Base-by-base conservation (phyloP, 2,113 vertebrate genomes). In the Erpornis zantholeuca region DNA sequence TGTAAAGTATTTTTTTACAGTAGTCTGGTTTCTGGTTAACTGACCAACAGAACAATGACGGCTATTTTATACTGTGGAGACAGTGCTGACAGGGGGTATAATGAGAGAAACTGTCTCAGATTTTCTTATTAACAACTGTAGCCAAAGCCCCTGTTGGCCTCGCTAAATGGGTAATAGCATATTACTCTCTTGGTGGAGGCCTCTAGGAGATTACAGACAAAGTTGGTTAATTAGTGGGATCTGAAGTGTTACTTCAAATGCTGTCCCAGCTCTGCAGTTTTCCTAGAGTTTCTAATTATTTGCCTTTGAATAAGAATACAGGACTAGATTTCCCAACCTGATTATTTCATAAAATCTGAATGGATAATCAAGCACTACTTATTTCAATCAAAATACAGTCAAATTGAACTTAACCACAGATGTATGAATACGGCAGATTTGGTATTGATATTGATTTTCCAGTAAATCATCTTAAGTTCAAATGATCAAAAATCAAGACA, bases 401-500 rank as follows among this genome's bases (percentile, higher is more conserved):
- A 98, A 97, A 98, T 97, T 97, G 96, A 97, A 96, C 96, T 96
- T 97, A 98, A 98, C 98, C 97, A 94, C 98, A 98, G 87, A 97
- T 86, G 93, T 97, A 98, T 94, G 97, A 97, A 98, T 97, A 96
- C 88, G 53, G 96, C 97, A 97, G 97, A 98, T 97, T 97, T 98
- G 96, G 97, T 98, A 98, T 98, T 98, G 98, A 96, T 98, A 98
- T 98, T 98, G 98, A 98, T 98, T 98, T 98, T 96, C 96, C 98
- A 98, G 98, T 98, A 98, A 98, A 98, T 98, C 98, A 98, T 98
- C 97, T 97, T 97, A 98, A 98, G 97, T 96, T 97, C 97, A 98
- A 98, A 98, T 98, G 98, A 98, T 98, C 98, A 98, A 98, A 98
- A 98, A 98, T 98, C 98, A 98, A 98, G 98, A 97, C 97, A 98